Percentiles rank a stretch among this genome's conserved stretches.
These are phyloP conservation scores for Oasisia sp. DNA, from an alignment of 2,888 invertebrate species.

Conservation along the genomic window DNA sequence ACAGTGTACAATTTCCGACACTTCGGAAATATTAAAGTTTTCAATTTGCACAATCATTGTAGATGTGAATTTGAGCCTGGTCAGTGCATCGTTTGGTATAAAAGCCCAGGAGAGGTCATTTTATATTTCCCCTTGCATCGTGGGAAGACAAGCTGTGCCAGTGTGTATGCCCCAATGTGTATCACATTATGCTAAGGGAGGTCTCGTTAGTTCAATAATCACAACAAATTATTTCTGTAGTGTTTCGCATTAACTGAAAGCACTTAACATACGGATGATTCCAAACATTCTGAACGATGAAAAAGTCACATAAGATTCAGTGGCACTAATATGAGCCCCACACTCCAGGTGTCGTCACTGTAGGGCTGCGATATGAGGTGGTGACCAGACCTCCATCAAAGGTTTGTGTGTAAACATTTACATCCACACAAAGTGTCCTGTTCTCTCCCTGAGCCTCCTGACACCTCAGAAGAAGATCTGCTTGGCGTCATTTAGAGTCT, in stretches of 20 bases:
- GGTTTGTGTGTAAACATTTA: not conserved
- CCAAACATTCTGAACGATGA: too few relatives aligned
- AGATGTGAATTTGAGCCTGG: not conserved
- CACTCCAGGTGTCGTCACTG: too few relatives aligned
- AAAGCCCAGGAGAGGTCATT: not conserved
- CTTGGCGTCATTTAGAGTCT: constrained; percentile 89
- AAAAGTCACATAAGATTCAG: too few relatives aligned
- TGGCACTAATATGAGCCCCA: too few relatives aligned
- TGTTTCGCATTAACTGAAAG: too few relatives aligned
- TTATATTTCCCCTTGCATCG: not conserved
- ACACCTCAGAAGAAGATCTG: constrained; percentile 85
- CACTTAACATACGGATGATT: too few relatives aligned
- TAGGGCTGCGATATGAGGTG: too few relatives aligned
- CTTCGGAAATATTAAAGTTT: not conserved
- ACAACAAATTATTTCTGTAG: too few relatives aligned
- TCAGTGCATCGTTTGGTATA: not conserved
- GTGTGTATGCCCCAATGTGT: not conserved
- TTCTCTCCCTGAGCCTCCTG: not conserved
- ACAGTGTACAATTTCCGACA: not conserved
- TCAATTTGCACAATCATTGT: not conserved
- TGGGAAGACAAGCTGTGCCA: not conserved
- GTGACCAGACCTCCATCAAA: too few relatives aligned
- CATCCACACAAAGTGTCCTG: not conserved
- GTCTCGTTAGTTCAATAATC: too few relatives aligned
- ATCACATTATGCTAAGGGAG: not conserved